A percentile compares a stretch with the other conserved stretches of the same genome.
Conservation (phyloP, 2,888 invertebrate genomes). For the Dorcus parallelipipedus region DNA sequence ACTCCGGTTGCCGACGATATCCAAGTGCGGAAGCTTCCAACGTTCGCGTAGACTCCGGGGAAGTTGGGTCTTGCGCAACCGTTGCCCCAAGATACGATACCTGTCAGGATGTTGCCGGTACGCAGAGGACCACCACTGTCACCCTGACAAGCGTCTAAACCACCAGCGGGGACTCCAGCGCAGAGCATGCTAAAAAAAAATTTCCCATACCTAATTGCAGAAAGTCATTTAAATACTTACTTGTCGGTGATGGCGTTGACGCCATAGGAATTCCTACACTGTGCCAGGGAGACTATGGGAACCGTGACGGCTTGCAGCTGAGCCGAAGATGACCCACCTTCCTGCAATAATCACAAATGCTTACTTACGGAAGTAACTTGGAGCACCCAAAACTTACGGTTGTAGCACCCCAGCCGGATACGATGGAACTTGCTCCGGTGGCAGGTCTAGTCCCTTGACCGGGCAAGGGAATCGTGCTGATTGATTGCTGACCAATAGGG, state of each 20-base stretch:
- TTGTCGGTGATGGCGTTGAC: background rate
- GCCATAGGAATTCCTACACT: background rate
- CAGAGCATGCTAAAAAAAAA: conserved; percentile 14
- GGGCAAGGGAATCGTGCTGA: conserved; percentile 12
- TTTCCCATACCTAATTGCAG: background rate
- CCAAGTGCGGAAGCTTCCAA: conserved; percentile 10
- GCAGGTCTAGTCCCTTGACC: conserved; percentile 9
- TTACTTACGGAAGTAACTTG: background rate
- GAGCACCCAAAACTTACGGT: background rate
- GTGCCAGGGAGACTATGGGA: conserved; percentile 17
- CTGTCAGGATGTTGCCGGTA: conserved; percentile 22
- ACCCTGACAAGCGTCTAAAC: conserved; percentile 21
- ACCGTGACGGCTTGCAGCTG: conserved; percentile 20
- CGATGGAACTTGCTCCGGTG: conserved; percentile 17
- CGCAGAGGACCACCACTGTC: conserved; percentile 30
- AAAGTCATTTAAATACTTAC: background rate
- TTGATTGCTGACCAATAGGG: conserved; percentile 4
- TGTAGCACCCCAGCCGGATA: conserved; percentile 26
- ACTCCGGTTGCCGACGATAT: conserved; percentile 5
- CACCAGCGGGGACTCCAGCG: conserved; percentile 14
- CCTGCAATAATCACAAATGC: background rate
- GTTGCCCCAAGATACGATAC: conserved; percentile 30
- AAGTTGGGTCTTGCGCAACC: conserved; percentile 31
- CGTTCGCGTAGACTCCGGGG: conserved; percentile 32
- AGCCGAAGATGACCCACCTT: background rate